phyloP scores from a whole-genome alignment of 2,113 vertebrate genomes.

The Phrynosoma platyrhinos region DNA sequence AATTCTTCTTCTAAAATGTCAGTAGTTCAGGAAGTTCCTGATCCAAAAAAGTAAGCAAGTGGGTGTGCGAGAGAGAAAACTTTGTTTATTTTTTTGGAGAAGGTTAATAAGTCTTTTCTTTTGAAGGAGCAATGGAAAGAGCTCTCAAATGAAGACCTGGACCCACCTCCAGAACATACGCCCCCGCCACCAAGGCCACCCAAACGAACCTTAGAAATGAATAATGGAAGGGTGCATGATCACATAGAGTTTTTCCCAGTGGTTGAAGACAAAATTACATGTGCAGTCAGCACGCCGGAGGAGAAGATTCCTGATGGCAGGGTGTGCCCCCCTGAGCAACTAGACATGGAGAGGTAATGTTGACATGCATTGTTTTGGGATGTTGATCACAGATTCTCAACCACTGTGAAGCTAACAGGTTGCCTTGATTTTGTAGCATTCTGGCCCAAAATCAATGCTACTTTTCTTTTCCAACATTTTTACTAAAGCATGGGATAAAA shows the following conservation, averaged over 20 bases:
- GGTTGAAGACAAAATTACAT: conserved; percentile 40
- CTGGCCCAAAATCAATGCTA: not conserved
- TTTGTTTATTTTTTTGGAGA: not conserved
- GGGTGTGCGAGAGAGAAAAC: not conserved
- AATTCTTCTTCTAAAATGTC: not conserved
- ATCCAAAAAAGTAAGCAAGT: not conserved
- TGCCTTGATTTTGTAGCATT: not conserved
- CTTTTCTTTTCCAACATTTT: not conserved
- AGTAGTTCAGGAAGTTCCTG: not conserved
- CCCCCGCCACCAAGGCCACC: conserved; percentile 89
- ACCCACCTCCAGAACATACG: conserved; percentile 87
- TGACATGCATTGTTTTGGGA: not conserved
- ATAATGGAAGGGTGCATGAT: conserved; percentile 82
- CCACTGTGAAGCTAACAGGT: too few relatives aligned
- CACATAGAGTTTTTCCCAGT: conserved; percentile 66
- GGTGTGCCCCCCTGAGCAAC: not conserved
- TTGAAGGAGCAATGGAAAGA: conserved; percentile 94
- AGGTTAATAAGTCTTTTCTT: not conserved
- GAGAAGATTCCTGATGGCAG: conserved; percentile 62
- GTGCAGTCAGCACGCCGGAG: conserved; percentile 25
- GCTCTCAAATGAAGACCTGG: conserved; percentile 92
- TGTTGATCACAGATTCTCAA: not conserved
- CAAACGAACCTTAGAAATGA: conserved; percentile 78
- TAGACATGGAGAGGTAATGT: conserved; percentile 71
- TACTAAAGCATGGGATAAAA: not conserved